These are phyloP conservation scores for Galleria mellonella DNA, from an alignment of 1,140 invertebrate species.

Conservation along the genomic window DNA sequence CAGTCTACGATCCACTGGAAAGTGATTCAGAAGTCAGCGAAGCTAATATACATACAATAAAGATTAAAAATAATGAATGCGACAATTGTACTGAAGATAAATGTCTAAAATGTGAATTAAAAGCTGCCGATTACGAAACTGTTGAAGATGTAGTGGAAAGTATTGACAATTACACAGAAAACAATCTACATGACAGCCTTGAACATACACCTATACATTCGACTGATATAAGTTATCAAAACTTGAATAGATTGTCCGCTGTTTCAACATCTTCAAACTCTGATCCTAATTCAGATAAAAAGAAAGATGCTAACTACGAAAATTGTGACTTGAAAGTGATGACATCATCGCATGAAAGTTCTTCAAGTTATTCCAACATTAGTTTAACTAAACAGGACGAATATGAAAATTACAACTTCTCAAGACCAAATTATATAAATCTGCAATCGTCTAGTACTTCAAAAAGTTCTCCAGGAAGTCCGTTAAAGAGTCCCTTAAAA, in stretches of 20 bases:
- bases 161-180: constrained; percentile 7
- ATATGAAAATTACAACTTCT: constrained; percentile 64
- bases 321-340: constrained; percentile 43
- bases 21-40: constrained; percentile 60
- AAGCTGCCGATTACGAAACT: constrained; percentile 52
- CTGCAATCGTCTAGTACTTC: constrained; percentile 61
- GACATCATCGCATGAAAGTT: constrained; percentile 72
- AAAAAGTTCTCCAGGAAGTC: constrained; percentile 57
- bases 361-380: constrained; percentile 73
- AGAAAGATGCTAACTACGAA: constrained; percentile 16
- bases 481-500: constrained; percentile 74
- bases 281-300: constrained; percentile 38
- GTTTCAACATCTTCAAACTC: constrained; percentile 60
- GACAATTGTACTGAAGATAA: constrained; percentile 48
- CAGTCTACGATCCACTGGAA: constrained; percentile 49
- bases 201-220: constrained; percentile 51
- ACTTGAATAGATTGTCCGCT: constrained; percentile 62
- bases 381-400: constrained; percentile 72
- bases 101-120: constrained; percentile 62
- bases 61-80: constrained; percentile 43
- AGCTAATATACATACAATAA: constrained; percentile 51
- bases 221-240: constrained; percentile 66
- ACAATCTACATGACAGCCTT: constrained; percentile 36
- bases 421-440: constrained; percentile 65
- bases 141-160: constrained; percentile 7